Percentiles rank a stretch among this genome's conserved stretches.
Conservation (phyloP, 2,888 invertebrate genomes). For the Byasa hedistus region DNA sequence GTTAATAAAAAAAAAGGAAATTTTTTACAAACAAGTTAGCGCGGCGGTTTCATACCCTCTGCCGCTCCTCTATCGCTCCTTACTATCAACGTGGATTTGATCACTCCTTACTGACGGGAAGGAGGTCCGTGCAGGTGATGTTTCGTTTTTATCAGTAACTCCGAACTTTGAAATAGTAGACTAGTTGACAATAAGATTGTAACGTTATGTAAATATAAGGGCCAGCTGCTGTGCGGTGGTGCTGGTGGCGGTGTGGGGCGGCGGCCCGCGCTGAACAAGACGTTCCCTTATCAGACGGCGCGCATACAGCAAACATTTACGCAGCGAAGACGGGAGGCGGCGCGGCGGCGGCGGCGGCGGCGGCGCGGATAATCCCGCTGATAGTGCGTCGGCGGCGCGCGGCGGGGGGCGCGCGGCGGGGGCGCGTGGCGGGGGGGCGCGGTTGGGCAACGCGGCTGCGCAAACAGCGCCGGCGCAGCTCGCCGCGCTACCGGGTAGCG, state of each 20-base stretch:
- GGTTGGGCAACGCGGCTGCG: slow-evolving; percentile 18
- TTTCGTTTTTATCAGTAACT: too few species aligned
- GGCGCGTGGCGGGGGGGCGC: background rate
- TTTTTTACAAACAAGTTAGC: too few species aligned
- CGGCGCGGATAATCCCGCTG: slow-evolving; percentile 47
- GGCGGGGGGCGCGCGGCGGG: background rate
- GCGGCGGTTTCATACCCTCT: too few species aligned
- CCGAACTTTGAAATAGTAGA: too few species aligned
- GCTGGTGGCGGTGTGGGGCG: slow-evolving; percentile 9
- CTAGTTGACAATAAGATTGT: too few species aligned
- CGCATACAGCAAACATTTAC: slow-evolving; percentile 50
- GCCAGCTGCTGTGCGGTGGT: too few species aligned
- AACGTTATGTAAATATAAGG: too few species aligned
- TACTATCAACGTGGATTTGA: too few species aligned
- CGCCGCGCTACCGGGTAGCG: slow-evolving; percentile 19
- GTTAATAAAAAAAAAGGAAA: too few species aligned
- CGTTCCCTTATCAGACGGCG: slow-evolving; percentile 35
- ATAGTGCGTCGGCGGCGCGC: slow-evolving; percentile 26
- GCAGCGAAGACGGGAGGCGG: slow-evolving; percentile 49
- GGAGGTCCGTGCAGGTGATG: too few species aligned
- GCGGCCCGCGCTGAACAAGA: slow-evolving; percentile 27
- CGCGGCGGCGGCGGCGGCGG: slow-evolving; percentile 41
- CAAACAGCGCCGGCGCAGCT: slow-evolving; percentile 21
- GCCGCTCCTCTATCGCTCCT: too few species aligned
- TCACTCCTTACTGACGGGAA: too few species aligned